phyloP scores from a whole-genome alignment of 2,113 vertebrate species.

The Otis tarda region DNA sequence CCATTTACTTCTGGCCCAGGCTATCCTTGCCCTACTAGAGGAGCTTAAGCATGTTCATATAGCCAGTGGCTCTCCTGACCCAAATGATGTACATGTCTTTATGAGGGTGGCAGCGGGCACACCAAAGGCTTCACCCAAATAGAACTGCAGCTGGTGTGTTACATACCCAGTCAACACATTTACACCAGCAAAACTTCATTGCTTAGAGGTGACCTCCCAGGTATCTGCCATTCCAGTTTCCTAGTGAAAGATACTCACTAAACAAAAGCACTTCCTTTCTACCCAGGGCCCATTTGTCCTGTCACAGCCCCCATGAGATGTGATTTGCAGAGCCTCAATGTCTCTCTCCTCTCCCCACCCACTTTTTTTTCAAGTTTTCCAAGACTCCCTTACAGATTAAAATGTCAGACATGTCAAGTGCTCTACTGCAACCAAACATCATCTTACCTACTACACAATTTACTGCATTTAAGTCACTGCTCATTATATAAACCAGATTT shows the following conservation, averaged over 20 bases:
- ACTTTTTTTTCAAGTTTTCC: background rate
- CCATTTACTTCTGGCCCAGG: background rate
- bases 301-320: background rate
- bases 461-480: background rate
- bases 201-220: background rate
- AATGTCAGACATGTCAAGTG: background rate
- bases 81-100: accelerated
- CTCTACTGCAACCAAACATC: background rate
- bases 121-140: background rate
- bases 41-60: accelerated
- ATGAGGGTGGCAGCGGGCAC: background rate
- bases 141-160: no score
- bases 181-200: background rate
- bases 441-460: background rate
- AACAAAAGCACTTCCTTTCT: background rate
- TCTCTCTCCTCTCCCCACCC: background rate
- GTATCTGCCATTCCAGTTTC: background rate
- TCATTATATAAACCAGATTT: background rate
- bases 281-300: background rate
- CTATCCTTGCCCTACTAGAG: background rate
- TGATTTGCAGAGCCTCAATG: background rate
- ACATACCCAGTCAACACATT: no score
- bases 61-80: background rate
- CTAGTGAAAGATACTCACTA: background rate
- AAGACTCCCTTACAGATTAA: background rate